Evolutionary conservation across 2,888 invertebrate species (phyloP).

Genomic region (Drosophila ezoana): DNA sequence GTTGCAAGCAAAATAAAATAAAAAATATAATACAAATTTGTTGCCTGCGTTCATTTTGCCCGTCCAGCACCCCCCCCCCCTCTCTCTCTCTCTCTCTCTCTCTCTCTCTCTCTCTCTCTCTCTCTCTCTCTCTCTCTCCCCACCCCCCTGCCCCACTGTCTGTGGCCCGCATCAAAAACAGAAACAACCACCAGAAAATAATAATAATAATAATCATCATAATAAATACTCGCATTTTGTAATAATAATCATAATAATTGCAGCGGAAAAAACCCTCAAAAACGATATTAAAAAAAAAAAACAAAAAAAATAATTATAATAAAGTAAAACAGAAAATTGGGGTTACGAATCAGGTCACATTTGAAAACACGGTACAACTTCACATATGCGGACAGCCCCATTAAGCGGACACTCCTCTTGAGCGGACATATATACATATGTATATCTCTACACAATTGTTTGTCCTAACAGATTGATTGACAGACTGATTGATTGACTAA

Average conservation of each 20-base stretch:
- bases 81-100: neutral
- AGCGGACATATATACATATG: no score
- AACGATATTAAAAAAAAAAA: neutral
- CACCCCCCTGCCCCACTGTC: neutral
- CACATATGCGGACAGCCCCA: no score
- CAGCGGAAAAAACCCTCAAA: slow-evolving; percentile 43
- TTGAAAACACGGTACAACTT: neutral
- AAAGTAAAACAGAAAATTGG: slow-evolving; percentile 16
- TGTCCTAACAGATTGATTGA: no score
- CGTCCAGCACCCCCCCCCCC: neutral
- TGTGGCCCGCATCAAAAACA: slow-evolving; percentile 36
- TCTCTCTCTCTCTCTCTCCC: no score
- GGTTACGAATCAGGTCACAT: slow-evolving; percentile 48
- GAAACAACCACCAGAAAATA: slow-evolving; percentile 13
- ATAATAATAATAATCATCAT: slow-evolving; percentile 29
- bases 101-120: no score
- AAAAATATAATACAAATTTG: slow-evolving; percentile 29
- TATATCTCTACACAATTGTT: no score
- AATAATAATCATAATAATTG: slow-evolving; percentile 48
- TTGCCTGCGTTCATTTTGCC: slow-evolving; percentile 33
- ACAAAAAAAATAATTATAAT: slow-evolving; percentile 14
- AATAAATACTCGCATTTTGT: slow-evolving; percentile 38
- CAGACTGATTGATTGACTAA: no score
- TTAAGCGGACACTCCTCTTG: no score
- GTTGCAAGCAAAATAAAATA: slow-evolving; percentile 54